phyloP scores from a whole-genome alignment of 2,888 invertebrate genomes.

The Sympetrum striolatum region DNA sequence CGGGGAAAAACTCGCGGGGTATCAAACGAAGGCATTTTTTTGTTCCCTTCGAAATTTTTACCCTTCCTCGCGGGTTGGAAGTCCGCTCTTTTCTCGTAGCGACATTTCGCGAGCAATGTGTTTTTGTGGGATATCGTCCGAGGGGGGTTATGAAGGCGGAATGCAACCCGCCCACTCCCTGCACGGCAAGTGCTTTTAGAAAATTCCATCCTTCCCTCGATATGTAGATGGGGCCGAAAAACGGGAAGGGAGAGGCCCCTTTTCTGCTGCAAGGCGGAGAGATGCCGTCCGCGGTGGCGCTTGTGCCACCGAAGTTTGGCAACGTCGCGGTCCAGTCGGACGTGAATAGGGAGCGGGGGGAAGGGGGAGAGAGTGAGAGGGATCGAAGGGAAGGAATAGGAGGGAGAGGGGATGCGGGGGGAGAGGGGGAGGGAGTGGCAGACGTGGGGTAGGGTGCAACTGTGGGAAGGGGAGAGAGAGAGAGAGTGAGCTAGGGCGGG shows the following conservation, averaged over 20 bases:
- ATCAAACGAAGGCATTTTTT: neutral
- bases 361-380: neutral
- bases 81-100: neutral
- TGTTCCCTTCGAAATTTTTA: neutral
- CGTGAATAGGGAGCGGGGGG: constrained; percentile 30
- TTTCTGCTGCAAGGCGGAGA: neutral
- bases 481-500: neutral
- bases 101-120: neutral
- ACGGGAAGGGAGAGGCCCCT: neutral
- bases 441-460: neutral
- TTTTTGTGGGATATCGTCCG: neutral
- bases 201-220: neutral
- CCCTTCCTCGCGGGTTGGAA: neutral
- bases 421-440: neutral
- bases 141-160: neutral
- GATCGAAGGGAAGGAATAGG: neutral
- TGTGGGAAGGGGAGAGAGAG: neutral
- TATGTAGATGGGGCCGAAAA: neutral
- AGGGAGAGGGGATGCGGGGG: neutral
- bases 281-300: constrained; percentile 37
- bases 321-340: constrained; percentile 43
- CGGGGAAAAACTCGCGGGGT: neutral
- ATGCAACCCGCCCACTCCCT: neutral
- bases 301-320: constrained; percentile 35
- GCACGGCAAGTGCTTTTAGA: neutral